Evolutionary conservation across 2,113 vertebrate species (phyloP).

Genomic region (Gobius niger): DNA sequence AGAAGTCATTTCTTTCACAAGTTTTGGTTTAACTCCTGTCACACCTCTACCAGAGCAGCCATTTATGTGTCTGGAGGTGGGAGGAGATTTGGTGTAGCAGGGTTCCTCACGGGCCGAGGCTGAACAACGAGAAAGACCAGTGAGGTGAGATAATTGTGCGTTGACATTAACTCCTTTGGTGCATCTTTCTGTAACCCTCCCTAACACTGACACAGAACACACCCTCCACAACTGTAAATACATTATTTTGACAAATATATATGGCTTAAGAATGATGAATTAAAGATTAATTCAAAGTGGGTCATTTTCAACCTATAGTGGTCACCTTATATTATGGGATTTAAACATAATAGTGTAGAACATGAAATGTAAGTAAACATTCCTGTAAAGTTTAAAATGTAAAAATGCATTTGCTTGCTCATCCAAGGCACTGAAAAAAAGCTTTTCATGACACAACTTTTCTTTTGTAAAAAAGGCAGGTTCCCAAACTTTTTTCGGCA

Average conservation of each 20-base stretch:
- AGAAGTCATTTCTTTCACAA: conserved; percentile 10
- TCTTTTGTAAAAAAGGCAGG: no score
- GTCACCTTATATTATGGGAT: no score
- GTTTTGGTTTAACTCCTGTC: conserved; percentile 30
- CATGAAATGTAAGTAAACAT: no score
- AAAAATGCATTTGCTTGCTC: no score
- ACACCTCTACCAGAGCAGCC: conserved; percentile 33
- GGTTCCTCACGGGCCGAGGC: conserved; percentile 59
- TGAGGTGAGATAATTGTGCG: conserved; percentile 67
- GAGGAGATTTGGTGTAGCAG: conserved; percentile 33
- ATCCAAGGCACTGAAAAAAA: no score
- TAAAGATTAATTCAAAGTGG: neutral
- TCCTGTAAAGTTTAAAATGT: no score
- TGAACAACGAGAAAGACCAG: conserved; percentile 76
- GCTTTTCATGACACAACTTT: no score
- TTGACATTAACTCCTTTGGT: conserved; percentile 39
- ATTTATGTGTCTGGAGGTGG: conserved; percentile 23
- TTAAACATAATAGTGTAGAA: no score
- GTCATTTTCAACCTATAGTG: no score
- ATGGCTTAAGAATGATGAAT: conserved; percentile 17
- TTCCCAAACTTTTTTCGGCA: no score
- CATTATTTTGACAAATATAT: conserved; percentile 3
- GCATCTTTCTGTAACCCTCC: conserved; percentile 28
- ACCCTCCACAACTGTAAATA: conserved; percentile 43
- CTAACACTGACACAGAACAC: conserved; percentile 20